Evolutionary conservation across 2,113 vertebrate species (phyloP).

Genomic region (Alethe castanea): DNA sequence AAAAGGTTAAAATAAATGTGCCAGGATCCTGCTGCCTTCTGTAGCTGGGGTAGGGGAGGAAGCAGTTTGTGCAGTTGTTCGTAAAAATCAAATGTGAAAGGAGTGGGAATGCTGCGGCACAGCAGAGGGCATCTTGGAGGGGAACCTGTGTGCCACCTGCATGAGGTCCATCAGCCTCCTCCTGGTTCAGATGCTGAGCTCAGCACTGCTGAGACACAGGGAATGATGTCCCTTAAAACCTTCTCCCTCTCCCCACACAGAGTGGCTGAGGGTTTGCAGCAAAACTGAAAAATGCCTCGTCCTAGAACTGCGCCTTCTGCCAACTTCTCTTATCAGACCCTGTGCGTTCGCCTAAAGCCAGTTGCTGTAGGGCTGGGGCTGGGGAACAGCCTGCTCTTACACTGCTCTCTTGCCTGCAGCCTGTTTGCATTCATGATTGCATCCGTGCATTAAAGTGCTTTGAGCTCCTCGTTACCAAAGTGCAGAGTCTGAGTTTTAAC

Average conservation of each 20-base stretch:
- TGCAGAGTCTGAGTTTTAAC: constrained; percentile 34
- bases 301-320: not conserved
- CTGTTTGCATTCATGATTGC: constrained; percentile 51
- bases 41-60: not conserved
- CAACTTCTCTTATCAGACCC: constrained; percentile 6
- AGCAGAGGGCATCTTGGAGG: not conserved
- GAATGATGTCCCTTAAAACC: not conserved
- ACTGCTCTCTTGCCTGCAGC: constrained; percentile 23
- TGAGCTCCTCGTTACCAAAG: constrained; percentile 52
- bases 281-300: not conserved
- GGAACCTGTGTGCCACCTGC: not conserved
- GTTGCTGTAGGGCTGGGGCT: not conserved
- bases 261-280: not conserved
- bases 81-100: not conserved
- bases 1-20: not conserved
- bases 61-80: not conserved
- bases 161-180: not conserved
- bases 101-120: not conserved
- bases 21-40: not conserved
- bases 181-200: not conserved
- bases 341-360: not conserved
- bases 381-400: not conserved
- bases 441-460: constrained; percentile 36
- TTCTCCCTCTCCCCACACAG: not conserved
- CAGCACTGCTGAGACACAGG: not conserved